These are phyloP conservation scores for Goniozus legneri DNA, from an alignment of 1,140 invertebrate species.

Conservation along the genomic window DNA sequence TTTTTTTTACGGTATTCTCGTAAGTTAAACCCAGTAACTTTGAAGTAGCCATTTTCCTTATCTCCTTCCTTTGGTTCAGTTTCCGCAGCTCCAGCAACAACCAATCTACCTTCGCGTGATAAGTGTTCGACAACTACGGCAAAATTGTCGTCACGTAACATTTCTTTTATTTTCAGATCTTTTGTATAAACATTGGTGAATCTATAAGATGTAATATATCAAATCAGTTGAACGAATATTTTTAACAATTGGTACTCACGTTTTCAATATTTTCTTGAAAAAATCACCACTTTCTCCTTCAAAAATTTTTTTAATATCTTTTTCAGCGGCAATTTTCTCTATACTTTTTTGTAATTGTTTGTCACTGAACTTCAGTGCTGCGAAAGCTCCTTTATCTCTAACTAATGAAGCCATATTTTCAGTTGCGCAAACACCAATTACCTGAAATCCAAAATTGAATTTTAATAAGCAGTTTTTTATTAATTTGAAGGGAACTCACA, in stretches of 20 bases:
- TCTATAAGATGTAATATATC: too few relatives aligned
- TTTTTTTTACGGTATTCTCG: slow-evolving; percentile 53
- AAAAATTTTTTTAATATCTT: slow-evolving; percentile 60
- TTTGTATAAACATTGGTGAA: slow-evolving; percentile 44
- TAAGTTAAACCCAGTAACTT: slow-evolving; percentile 57
- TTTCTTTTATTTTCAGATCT: slow-evolving; percentile 26
- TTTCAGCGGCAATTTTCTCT: slow-evolving; percentile 54
- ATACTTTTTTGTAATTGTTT: slow-evolving; percentile 57
- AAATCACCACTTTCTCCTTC: slow-evolving; percentile 60
- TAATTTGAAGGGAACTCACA: slow-evolving; percentile 46
- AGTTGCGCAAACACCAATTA: slow-evolving; percentile 60
- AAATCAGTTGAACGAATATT: slow-evolving; percentile 14
- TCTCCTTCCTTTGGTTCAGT: slow-evolving; percentile 41
- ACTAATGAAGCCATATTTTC: slow-evolving; percentile 57
- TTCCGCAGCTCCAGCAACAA: slow-evolving; percentile 58
- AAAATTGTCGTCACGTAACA: slow-evolving; percentile 43
- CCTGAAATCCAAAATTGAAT: slow-evolving; percentile 43
- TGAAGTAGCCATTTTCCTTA: slow-evolving; percentile 44
- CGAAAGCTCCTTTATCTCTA: slow-evolving; percentile 60
- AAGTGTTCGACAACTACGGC: slow-evolving; percentile 40
- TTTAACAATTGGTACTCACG: slow-evolving; percentile 40
- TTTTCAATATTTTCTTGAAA: slow-evolving; percentile 55
- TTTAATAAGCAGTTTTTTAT: slow-evolving; percentile 1
- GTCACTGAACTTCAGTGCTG: slow-evolving; percentile 57
- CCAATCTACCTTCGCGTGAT: slow-evolving; percentile 47